Conservation (phyloP, 2,888 invertebrate species). For the Gryllus longicercus region DNA sequence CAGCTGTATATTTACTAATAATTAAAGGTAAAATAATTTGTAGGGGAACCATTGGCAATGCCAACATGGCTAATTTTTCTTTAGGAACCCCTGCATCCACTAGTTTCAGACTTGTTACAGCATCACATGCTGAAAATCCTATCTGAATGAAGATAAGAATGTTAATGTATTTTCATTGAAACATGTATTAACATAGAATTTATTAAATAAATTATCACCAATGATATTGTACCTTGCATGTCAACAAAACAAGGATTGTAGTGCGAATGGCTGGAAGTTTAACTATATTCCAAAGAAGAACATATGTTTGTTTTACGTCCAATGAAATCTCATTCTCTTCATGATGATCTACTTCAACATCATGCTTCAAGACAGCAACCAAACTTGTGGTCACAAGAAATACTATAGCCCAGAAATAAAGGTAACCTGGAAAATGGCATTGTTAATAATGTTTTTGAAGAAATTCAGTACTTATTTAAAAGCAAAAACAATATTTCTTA, state of each 20-base stretch:
- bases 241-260: conserved; percentile 76
- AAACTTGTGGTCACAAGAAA: conserved; percentile 88
- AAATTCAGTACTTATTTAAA: conserved; percentile 25
- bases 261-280: conserved; percentile 76
- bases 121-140: conserved; percentile 93
- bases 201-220: no score
- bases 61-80: conserved; percentile 88
- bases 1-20: conserved; percentile 78
- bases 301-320: conserved; percentile 55
- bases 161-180: no score
- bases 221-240: conserved; percentile 69
- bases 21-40: conserved; percentile 89
- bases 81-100: conserved; percentile 95
- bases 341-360: conserved; percentile 50
- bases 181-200: no score
- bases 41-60: conserved; percentile 88
- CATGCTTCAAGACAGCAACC: conserved; percentile 83
- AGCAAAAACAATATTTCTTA: conserved; percentile 37
- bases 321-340: conserved; percentile 31
- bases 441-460: no score
- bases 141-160: conserved; percentile 55
- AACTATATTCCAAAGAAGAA: conserved; percentile 76
- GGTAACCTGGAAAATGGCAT: conserved; percentile 61
- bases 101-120: conserved; percentile 89
- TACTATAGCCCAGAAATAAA: conserved; percentile 91